A percentile compares a stretch with the other conserved stretches of the same genome.
These are phyloP conservation scores for Pygoscelis adeliae DNA, from an alignment of 2,113 vertebrate genomes.

Conservation along the genomic window DNA sequence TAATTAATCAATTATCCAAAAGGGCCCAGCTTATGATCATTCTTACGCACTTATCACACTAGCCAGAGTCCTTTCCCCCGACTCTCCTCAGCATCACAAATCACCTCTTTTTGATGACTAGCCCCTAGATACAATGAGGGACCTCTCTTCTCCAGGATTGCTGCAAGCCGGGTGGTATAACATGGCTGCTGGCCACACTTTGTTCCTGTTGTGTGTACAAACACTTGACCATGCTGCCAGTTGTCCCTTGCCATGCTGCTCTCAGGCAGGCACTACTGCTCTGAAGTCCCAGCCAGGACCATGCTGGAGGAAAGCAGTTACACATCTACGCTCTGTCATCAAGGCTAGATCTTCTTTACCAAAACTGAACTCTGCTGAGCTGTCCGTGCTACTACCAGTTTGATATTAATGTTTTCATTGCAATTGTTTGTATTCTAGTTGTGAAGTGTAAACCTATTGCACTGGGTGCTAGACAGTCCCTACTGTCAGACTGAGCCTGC, in stretches of 20 bases:
- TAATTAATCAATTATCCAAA: constrained; percentile 52
- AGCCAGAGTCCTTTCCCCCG: not conserved
- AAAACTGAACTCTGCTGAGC: not conserved
- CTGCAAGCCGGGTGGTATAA: fast-evolving
- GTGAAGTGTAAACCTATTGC: not conserved
- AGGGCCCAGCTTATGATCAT: not conserved
- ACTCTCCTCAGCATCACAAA: not conserved
- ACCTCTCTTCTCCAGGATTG: not conserved
- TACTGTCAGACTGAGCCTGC: not conserved
- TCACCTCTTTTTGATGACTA: not conserved
- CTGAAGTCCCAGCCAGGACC: not conserved
- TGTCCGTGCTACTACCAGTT: not conserved
- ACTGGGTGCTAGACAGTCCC: not conserved
- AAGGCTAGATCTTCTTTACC: not conserved
- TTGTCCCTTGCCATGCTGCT: not conserved
- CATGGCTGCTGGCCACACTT: not conserved
- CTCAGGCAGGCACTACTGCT: not conserved
- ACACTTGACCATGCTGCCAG: not conserved
- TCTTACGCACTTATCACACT: not conserved
- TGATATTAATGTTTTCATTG: fast-evolving
- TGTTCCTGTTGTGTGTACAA: not conserved
- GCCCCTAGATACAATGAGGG: not conserved
- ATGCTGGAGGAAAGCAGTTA: fast-evolving
- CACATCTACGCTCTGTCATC: fast-evolving
- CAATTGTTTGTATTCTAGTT: too few species aligned